Conservation (phyloP, 2,888 invertebrate genomes). For the Seira sanloemensis region DNA sequence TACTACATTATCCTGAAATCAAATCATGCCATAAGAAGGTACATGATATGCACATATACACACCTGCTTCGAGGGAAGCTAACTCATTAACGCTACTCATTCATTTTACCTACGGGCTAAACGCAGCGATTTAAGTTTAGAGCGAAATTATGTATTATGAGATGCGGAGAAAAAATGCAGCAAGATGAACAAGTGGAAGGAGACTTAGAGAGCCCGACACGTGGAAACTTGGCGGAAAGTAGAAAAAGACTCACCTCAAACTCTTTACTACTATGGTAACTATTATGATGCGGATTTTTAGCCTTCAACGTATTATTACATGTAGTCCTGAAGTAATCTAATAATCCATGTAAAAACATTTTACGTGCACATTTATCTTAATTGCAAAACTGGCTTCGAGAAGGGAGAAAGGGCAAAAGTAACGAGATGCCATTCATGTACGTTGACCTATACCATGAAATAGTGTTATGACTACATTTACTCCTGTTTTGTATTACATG, state of each 20-base stretch:
- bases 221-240: conserved; percentile 6
- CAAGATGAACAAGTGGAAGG: neutral
- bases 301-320: neutral
- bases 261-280: neutral
- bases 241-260: neutral
- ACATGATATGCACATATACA: neutral
- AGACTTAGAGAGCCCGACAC: neutral
- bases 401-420: neutral
- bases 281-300: conserved; percentile 1
- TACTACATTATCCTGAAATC: too few species aligned
- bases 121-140: neutral
- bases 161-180: conserved; percentile 5
- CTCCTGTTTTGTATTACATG: neutral
- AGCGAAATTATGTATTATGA: neutral
- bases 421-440: conserved; percentile 8
- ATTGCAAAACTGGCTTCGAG: neutral
- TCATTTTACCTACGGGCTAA: neutral
- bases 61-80: neutral
- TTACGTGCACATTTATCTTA: neutral
- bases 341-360: too few species aligned
- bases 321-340: neutral
- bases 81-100: neutral
- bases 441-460: conserved; percentile 1
- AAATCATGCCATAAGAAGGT: too few species aligned
- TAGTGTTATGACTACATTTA: neutral